phyloP scores from a whole-genome alignment of 1,140 invertebrate genomes.

The Papilio xuthus region DNA sequence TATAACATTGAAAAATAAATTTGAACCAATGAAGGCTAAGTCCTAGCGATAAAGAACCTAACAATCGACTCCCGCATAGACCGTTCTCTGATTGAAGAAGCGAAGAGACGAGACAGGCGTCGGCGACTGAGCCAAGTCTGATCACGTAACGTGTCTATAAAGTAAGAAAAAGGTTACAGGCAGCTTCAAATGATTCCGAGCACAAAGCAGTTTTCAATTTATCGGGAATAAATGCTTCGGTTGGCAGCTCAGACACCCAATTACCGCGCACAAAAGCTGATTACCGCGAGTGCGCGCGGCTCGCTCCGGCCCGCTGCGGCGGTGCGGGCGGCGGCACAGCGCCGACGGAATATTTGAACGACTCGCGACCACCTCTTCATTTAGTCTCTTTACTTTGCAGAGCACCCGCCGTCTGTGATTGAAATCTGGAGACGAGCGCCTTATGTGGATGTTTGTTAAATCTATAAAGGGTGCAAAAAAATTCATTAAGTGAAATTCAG shows the following conservation, averaged over 20 bases:
- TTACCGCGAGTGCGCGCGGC: slow-evolving; percentile 73
- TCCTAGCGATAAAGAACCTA: slow-evolving; percentile 7
- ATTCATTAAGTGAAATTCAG: background rate
- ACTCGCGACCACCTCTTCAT: slow-evolving; percentile 69
- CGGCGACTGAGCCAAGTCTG: slow-evolving; percentile 18
- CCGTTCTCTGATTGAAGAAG: slow-evolving; percentile 11
- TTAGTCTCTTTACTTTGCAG: slow-evolving; percentile 60
- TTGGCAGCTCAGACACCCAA: slow-evolving; percentile 80
- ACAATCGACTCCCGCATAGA: slow-evolving; percentile 18
- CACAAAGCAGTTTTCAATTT: slow-evolving; percentile 80
- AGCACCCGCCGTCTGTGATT: slow-evolving; percentile 54
- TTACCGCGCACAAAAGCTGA: slow-evolving; percentile 80
- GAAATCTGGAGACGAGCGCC: slow-evolving; percentile 50
- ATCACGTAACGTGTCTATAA: slow-evolving; percentile 42
- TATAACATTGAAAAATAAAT: background rate
- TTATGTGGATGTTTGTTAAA: slow-evolving; percentile 15
- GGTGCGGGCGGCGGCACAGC: slow-evolving; percentile 41
- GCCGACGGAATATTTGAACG: slow-evolving; percentile 67
- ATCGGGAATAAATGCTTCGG: slow-evolving; percentile 79
- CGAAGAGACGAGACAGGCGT: background rate
- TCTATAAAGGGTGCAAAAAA: background rate
- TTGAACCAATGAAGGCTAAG: background rate
- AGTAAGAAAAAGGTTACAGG: slow-evolving; percentile 58
- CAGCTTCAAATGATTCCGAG: slow-evolving; percentile 69
- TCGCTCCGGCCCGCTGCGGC: slow-evolving; percentile 50